Conservation (phyloP, 2,797 vertebrate species). For the Tauraco hartlaubi region DNA sequence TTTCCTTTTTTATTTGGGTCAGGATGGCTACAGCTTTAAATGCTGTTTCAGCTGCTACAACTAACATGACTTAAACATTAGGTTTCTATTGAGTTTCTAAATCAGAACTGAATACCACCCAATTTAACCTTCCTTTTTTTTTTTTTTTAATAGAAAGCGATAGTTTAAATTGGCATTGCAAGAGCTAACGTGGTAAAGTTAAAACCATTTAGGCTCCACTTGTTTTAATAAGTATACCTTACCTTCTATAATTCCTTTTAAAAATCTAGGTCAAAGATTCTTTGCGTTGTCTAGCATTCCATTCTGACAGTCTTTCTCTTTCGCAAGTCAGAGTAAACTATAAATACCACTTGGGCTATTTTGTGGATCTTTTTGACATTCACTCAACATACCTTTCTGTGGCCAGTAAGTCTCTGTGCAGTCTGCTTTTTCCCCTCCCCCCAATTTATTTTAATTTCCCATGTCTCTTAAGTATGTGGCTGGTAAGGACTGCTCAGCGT, state of each 20-base stretch:
- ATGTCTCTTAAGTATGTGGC: not conserved
- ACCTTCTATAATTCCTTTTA: constrained; percentile 56
- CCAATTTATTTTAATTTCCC: not conserved
- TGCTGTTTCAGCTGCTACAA: constrained; percentile 63
- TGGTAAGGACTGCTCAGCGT: not conserved
- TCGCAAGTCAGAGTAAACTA: constrained; percentile 33
- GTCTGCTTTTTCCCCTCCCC: not conserved
- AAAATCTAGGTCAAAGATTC: constrained; percentile 69
- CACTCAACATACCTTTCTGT: not conserved
- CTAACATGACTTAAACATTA: constrained; percentile 53
- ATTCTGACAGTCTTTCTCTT: constrained; percentile 24
- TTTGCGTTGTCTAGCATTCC: constrained; percentile 55
- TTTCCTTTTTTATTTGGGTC: constrained; percentile 48
- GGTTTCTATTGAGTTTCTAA: constrained; percentile 66
- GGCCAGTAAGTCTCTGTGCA: not conserved
- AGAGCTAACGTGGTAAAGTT: constrained; percentile 64
- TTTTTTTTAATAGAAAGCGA: constrained; percentile 53
- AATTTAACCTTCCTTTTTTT: not conserved
- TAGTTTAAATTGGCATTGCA: constrained; percentile 76
- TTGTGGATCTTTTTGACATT: not conserved
- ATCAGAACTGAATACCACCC: constrained; percentile 57
- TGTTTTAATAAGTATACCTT: constrained; percentile 73
- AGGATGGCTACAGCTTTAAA: constrained; percentile 58
- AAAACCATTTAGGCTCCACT: constrained; percentile 53
- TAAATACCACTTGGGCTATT: not conserved